Base-by-base conservation (phyloP, 2,113 vertebrate genomes). In the Rhinoderma darwinii region DNA sequence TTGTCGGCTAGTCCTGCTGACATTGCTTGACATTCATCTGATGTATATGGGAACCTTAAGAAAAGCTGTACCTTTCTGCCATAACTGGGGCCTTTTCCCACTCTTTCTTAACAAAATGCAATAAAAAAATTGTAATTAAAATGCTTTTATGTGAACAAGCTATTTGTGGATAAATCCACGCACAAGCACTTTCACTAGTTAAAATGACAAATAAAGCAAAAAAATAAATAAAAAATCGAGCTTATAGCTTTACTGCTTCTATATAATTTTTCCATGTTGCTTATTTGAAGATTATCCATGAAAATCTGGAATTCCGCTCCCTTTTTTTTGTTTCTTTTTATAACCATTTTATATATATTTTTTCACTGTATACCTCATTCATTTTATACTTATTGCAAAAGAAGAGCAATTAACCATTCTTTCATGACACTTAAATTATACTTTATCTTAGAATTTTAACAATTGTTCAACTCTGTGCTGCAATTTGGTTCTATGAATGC, bases 391-490 rank as follows among this genome's bases (percentile, higher is more conserved):
- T 56, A 59, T n/a, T 41, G 35, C 37, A 41, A 25, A 39, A 11
- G 12, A 56, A 81, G 35, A 81, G 22, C 54, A 81, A 81, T 81
- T 81, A 81, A 81, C 30, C 51, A 61, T 81, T 41, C 54, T 61
- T 81, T 43, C 78, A 61, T 81, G 78, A 81, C 78, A 59, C 54
- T 43, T 81, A 61, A 81, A 81, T 81, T 81, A 81, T 39, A 80
- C 78, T 41, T 61, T 81, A 81, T 61, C 78, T 81, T 81, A 41
- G 51, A 80, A 22, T 59, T 56, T 80, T 37, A 80, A 59, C 78
- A 81, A 61, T 81, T 56, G 56, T 56, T 81, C 20, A 61, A 81
- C 54, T 61, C 39, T 81, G 37, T 61, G 20, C 78, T 61, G 78
- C 56, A 81, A 81, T 81, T 81, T 81, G 35, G 30, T 61, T 79